Conservation (phyloP, 1,140 invertebrate species). For the Drosophila nebulosa region DNA sequence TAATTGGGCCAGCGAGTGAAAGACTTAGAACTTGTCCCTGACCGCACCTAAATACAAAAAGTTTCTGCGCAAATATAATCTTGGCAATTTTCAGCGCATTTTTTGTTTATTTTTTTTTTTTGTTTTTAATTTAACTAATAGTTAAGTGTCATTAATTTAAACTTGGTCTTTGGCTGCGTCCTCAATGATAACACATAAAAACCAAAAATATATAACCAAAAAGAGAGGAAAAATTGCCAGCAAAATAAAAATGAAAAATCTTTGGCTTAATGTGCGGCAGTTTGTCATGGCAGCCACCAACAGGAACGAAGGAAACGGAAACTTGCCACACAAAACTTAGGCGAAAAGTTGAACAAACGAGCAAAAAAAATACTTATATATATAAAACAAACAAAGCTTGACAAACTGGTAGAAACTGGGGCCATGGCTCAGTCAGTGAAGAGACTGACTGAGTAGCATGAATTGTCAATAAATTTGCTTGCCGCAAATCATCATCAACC, state of each 20-base stretch:
- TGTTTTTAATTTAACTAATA: constrained; percentile 73
- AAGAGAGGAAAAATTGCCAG: not conserved
- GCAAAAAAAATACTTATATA: constrained; percentile 34
- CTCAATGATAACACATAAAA: constrained; percentile 49
- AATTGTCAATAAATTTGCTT: constrained; percentile 78
- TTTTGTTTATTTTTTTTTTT: not conserved
- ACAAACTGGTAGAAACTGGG: not conserved
- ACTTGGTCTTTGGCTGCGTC: constrained; percentile 63
- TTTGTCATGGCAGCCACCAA: constrained; percentile 64
- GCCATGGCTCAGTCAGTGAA: constrained; percentile 5
- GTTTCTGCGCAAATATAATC: constrained; percentile 51
- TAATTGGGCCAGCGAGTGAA: constrained; percentile 24
- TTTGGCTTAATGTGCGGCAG: constrained; percentile 67
- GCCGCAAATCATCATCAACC: constrained; percentile 62
- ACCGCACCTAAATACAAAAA: constrained; percentile 27
- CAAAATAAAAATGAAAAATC: constrained; percentile 72
- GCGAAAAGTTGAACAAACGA: constrained; percentile 69
- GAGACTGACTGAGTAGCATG: constrained; percentile 38
- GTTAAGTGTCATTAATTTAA: constrained; percentile 79
- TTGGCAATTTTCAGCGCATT: constrained; percentile 34
- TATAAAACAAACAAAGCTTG: not conserved
- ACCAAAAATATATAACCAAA: constrained; percentile 2
- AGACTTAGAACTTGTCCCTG: constrained; percentile 8
- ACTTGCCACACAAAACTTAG: constrained; percentile 69
- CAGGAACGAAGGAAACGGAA: constrained; percentile 47